These are phyloP conservation scores for Ophioninae sp. DNA, from an alignment of 2,888 invertebrate species.

Conservation along the genomic window DNA sequence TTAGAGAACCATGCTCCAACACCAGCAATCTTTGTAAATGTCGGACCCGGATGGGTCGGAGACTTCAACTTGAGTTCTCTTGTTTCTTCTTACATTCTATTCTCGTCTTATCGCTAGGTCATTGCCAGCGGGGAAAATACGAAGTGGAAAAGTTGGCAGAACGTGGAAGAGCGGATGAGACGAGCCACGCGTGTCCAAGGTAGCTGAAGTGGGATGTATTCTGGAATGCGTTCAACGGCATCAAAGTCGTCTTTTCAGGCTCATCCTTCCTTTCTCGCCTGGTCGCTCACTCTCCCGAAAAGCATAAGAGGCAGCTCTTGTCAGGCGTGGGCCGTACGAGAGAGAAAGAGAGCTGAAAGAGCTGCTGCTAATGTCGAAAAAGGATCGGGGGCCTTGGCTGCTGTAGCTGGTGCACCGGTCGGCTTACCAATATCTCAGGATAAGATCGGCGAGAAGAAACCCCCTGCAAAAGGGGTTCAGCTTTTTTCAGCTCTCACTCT, in stretches of 20 bases:
- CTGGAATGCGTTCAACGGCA: slow-evolving; percentile 57
- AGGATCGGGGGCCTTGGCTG: slow-evolving; percentile 54
- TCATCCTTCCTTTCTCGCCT: slow-evolving; percentile 42
- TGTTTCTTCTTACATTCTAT: slow-evolving; percentile 48
- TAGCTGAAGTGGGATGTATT: slow-evolving; percentile 39
- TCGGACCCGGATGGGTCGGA: too few species aligned
- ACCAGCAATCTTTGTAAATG: too few species aligned
- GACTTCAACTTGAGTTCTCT: slow-evolving; percentile 1
- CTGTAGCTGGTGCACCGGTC: slow-evolving; percentile 55
- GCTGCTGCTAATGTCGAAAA: slow-evolving; percentile 33
- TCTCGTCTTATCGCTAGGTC: slow-evolving; percentile 57
- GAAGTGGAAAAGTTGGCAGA: not conserved
- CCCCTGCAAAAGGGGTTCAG: slow-evolving; percentile 63
- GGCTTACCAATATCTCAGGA: slow-evolving; percentile 65
- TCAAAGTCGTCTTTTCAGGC: slow-evolving; percentile 37
- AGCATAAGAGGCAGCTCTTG: slow-evolving; percentile 61
- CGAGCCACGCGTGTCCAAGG: slow-evolving; percentile 34
- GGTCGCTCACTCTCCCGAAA: slow-evolving; percentile 52
- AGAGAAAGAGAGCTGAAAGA: slow-evolving; percentile 47
- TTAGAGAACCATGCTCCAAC: too few species aligned
- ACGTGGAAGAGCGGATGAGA: slow-evolving; percentile 33
- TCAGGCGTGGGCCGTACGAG: slow-evolving; percentile 58
- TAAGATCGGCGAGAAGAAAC: slow-evolving; percentile 64
- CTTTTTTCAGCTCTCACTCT: slow-evolving; percentile 51
- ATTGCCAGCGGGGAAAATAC: slow-evolving; percentile 35